These are phyloP conservation scores for Tethya wilhelma DNA, from an alignment of 37 sponge, comb jelly and placozoan species.

Conservation along the genomic window DNA sequence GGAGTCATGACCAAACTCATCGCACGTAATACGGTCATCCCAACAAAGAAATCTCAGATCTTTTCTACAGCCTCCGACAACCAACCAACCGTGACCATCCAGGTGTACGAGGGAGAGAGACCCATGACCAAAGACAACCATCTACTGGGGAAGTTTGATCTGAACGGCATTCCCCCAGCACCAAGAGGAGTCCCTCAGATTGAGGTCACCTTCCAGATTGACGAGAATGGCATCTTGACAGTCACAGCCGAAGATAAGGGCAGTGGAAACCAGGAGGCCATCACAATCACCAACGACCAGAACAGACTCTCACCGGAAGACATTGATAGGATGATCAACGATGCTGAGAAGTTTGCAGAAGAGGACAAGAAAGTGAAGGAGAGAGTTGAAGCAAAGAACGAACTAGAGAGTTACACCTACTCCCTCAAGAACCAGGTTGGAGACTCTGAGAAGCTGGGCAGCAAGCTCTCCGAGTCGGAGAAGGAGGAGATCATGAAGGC, in stretches of 20 bases:
- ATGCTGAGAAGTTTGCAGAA: conserved; percentile 98
- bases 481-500: conserved; percentile 82
- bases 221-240: conserved; percentile 95
- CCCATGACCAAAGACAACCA: conserved; percentile 99
- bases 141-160: conserved; percentile 95
- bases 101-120: conserved; percentile 98
- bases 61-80: conserved; percentile 99
- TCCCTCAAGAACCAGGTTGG: conserved; percentile 92
- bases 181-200: conserved; percentile 98
- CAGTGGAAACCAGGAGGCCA: conserved; percentile 90
- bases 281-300: conserved; percentile 98
- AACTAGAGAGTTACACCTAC: conserved; percentile 93
- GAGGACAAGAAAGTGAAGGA: conserved; percentile 95
- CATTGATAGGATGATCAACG: conserved; percentile 96
- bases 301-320: conserved; percentile 96
- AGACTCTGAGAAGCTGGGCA: conserved; percentile 94
- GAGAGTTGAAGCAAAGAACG: conserved; percentile 90
- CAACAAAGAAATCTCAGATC: conserved; percentile 99
- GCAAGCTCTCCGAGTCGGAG: conserved; percentile 91
- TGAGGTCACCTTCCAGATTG: conserved; percentile 99
- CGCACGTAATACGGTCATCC: conserved; percentile 94
- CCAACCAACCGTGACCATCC: conserved; percentile 98
- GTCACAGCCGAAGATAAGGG: conserved; percentile 99
- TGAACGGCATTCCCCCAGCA: conserved; percentile 97
- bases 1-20: conserved; percentile 99